Conservation (phyloP, 2,797 vertebrate species). For the Sebastes kiyomatsui region DNA sequence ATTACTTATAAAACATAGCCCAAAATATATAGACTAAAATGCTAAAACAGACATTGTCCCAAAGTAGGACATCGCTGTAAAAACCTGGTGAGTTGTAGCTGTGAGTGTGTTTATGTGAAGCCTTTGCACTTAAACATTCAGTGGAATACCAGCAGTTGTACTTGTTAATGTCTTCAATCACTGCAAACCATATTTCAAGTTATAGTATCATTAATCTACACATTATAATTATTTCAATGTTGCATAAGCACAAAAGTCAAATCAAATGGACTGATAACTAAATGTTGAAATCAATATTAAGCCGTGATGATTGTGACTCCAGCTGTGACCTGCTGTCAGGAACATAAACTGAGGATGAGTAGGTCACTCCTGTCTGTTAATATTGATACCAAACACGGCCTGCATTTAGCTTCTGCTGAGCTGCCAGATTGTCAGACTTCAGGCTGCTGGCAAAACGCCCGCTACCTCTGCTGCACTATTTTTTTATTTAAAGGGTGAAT, state of each 20-base stretch:
- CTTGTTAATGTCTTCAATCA: neutral
- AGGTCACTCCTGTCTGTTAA: constrained; percentile 43
- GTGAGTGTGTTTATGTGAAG: neutral
- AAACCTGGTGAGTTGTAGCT: neutral
- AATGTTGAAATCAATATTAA: neutral
- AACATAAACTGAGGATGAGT: constrained; percentile 21
- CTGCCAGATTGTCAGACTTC: constrained; percentile 75
- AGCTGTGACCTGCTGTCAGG: constrained; percentile 43
- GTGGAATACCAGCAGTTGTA: neutral
- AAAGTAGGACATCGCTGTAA: too few relatives aligned
- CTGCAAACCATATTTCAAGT: neutral
- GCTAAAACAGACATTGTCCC: neutral
- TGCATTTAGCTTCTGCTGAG: constrained; percentile 68
- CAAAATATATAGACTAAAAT: neutral
- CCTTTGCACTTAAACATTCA: neutral
- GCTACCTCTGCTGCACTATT: constrained; percentile 30
- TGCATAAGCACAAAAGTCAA: neutral
- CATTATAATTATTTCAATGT: neutral
- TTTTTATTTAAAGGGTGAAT: constrained; percentile 33
- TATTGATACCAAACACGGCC: constrained; percentile 58
- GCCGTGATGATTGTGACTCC: neutral
- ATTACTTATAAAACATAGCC: neutral
- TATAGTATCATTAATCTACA: neutral
- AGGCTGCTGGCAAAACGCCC: constrained; percentile 72
- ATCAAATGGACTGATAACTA: neutral